phyloP scores from a whole-genome alignment of 1,140 invertebrate species.

The Batillaria attramentaria region DNA sequence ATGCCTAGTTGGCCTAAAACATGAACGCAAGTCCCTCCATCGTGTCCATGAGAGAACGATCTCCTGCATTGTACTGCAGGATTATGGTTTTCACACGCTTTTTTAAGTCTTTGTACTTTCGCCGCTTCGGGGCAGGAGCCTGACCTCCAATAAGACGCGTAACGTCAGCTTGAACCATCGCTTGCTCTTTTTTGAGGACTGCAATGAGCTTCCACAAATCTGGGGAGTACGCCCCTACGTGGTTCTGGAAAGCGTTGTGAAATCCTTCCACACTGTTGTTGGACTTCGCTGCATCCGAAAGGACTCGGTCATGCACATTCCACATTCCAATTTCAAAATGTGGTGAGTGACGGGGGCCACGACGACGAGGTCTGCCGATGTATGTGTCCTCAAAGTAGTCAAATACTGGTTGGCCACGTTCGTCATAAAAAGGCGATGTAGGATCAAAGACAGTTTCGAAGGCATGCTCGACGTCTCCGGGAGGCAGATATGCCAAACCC shows the following conservation, averaged over 20 bases:
- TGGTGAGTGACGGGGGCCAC: conserved; percentile 4
- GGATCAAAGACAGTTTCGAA: too few species aligned
- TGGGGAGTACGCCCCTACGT: conserved; percentile 10
- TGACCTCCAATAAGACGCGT: background rate
- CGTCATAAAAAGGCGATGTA: too few species aligned
- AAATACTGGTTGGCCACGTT: conserved; percentile 5
- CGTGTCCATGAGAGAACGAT: too few species aligned
- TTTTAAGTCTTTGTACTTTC: too few species aligned
- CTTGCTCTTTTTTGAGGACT: conserved; percentile 15
- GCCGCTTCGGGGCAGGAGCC: too few species aligned
- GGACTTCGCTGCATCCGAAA: conserved; percentile 12
- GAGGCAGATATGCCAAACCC: too few species aligned
- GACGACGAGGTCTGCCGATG: conserved; percentile 6
- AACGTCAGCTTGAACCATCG: conserved; percentile 1
- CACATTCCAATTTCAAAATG: conserved; percentile 9
- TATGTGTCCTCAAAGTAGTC: conserved; percentile 7
- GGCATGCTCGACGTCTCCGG: too few species aligned
- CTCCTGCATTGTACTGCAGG: too few species aligned
- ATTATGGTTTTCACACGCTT: too few species aligned
- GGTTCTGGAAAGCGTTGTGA: conserved; percentile 6
- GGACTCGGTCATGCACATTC: conserved; percentile 11
- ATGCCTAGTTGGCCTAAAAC: too few species aligned
- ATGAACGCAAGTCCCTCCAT: too few species aligned
- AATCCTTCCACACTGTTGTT: conserved; percentile 15
- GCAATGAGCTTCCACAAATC: conserved; percentile 15